Evolutionary conservation across 1,140 invertebrate genomes (phyloP).

Genomic region (Rhynchophorus ferrugineus): DNA sequence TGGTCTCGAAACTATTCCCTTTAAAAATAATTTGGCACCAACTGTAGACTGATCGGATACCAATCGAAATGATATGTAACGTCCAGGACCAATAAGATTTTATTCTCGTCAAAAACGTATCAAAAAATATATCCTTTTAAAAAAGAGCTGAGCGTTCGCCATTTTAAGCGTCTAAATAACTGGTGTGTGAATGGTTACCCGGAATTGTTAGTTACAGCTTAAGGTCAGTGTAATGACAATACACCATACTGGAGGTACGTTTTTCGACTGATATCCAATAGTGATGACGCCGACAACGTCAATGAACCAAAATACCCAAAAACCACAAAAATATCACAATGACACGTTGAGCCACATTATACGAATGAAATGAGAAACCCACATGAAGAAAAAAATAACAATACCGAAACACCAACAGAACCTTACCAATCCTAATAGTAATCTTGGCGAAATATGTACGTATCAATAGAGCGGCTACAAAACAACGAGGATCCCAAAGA

Average conservation of each 20-base stretch:
- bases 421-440: background rate
- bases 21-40: constrained; percentile 30
- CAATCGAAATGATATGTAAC: constrained; percentile 3
- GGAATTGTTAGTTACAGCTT: no score
- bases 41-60: constrained; percentile 27
- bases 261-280: constrained; percentile 3
- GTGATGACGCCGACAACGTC: constrained; percentile 11
- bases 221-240: no score
- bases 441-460: constrained; percentile 36
- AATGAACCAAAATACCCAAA: constrained; percentile 34
- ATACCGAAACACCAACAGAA: constrained; percentile 23
- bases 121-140: no score
- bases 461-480: constrained; percentile 29
- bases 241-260: no score
- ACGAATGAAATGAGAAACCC: constrained; percentile 16
- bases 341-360: constrained; percentile 39
- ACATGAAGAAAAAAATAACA: constrained; percentile 13
- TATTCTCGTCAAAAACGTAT: no score
- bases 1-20: constrained; percentile 8
- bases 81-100: no score
- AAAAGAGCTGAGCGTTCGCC: no score
- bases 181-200: no score
- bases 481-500: no score
- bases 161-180: no score
- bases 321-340: constrained; percentile 43